phyloP scores from a whole-genome alignment of 2,113 vertebrate species.

The Eulemur macaco region DNA sequence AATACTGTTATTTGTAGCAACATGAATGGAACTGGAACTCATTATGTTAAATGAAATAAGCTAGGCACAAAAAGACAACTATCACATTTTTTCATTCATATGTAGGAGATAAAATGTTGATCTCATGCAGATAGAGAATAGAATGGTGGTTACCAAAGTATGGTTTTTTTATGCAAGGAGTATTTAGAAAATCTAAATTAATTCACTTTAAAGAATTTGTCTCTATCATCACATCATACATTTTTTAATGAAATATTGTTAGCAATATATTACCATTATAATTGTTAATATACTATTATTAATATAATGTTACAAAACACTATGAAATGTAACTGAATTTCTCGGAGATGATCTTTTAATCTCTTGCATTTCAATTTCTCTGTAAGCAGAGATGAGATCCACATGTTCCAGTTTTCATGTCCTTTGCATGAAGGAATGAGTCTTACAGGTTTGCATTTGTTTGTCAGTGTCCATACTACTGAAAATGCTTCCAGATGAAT shows the following conservation, averaged over 20 bases:
- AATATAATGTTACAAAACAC: background rate
- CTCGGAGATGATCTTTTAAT: background rate
- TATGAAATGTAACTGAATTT: background rate
- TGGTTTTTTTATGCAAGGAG: background rate
- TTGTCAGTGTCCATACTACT: background rate
- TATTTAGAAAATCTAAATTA: background rate
- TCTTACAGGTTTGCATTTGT: background rate
- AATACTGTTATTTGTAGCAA: background rate
- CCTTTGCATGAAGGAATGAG: background rate
- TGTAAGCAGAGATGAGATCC: background rate
- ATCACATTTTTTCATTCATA: background rate
- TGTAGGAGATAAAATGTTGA: background rate
- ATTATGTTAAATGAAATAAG: background rate
- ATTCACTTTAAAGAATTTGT: background rate
- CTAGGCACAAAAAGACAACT: background rate
- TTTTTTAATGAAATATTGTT: background rate
- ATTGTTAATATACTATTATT: background rate
- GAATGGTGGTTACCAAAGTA: background rate
- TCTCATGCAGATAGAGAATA: background rate
- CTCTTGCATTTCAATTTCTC: background rate
- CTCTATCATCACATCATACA: background rate
- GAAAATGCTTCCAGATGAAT: background rate
- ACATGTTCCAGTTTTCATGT: background rate
- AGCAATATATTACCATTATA: background rate
- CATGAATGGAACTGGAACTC: background rate